Conservation (phyloP, 1,140 invertebrate genomes). For the Zaprionus tsacasi region DNA sequence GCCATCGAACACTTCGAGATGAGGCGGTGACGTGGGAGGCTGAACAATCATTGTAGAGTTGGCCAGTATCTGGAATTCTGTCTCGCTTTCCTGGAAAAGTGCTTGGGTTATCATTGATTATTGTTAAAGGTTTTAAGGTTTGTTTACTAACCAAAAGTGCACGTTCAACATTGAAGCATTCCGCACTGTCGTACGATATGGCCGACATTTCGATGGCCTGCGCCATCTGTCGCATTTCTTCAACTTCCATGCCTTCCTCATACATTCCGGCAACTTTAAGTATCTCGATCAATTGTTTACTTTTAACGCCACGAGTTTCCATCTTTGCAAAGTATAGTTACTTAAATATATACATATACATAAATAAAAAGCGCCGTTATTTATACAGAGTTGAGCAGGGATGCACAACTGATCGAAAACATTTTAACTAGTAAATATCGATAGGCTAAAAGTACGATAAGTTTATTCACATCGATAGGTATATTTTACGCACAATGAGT, state of each 20-base stretch:
- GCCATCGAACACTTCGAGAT: neutral
- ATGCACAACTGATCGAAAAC: neutral
- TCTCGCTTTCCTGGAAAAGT: constrained; percentile 46
- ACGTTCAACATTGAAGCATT: constrained; percentile 16
- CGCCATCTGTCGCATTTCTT: constrained; percentile 61
- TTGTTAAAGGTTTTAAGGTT: neutral
- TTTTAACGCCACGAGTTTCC: constrained; percentile 36
- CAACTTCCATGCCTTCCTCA: constrained; percentile 59
- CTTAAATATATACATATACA: neutral
- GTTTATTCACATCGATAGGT: neutral
- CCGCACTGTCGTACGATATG: neutral
- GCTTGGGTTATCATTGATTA: neutral
- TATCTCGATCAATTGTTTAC: constrained; percentile 11
- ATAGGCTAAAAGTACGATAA: neutral
- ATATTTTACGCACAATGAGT: neutral
- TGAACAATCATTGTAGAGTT: constrained; percentile 64
- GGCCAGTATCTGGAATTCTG: constrained; percentile 36
- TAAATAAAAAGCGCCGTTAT: constrained; percentile 36
- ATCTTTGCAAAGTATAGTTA: constrained; percentile 13
- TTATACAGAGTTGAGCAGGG: neutral
- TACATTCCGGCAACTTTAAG: constrained; percentile 54
- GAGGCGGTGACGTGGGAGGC: neutral
- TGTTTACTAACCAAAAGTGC: constrained; percentile 35
- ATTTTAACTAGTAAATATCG: neutral
- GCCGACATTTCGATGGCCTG: constrained; percentile 51